phyloP scores from a whole-genome alignment of 2,888 invertebrate species.

The Epsilonema sp. region DNA sequence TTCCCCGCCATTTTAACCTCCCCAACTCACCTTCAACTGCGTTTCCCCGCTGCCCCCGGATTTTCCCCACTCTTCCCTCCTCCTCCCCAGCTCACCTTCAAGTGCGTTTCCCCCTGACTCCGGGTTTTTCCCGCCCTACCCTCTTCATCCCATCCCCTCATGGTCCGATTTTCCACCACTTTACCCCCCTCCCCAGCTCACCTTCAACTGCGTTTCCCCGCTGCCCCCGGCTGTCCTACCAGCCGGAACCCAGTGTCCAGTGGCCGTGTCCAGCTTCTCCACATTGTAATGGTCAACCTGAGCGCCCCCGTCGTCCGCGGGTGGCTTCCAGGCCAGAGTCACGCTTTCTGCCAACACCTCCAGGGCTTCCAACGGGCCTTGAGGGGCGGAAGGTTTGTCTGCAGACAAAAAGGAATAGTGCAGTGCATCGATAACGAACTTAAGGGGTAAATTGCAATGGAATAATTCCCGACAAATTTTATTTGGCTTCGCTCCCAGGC shows the following conservation, averaged over 20 bases:
- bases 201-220: background rate
- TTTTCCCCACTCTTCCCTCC: too few relatives aligned
- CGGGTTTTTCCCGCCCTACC: too few relatives aligned
- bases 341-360: constrained; percentile 75
- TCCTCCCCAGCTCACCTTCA: too few relatives aligned
- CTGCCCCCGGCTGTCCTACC: constrained; percentile 43
- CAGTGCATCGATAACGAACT: background rate
- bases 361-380: constrained; percentile 53
- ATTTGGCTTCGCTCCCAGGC: too few relatives aligned
- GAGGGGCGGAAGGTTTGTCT: constrained; percentile 32
- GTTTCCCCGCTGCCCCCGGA: too few relatives aligned
- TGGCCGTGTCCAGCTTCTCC: constrained; percentile 88
- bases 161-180: too few relatives aligned
- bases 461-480: too few relatives aligned
- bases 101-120: too few relatives aligned
- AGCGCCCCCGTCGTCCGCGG: constrained; percentile 65
- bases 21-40: too few relatives aligned
- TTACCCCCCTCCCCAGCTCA: too few relatives aligned
- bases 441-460: background rate
- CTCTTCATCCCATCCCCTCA: too few relatives aligned
- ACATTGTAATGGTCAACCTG: constrained; percentile 81
- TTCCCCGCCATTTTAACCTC: too few relatives aligned
- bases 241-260: constrained; percentile 82
- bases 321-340: constrained; percentile 73
- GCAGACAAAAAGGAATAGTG: constrained; percentile 3